phyloP scores from a whole-genome alignment of 2,797 vertebrate genomes.

The Aplochiton taeniatus region DNA sequence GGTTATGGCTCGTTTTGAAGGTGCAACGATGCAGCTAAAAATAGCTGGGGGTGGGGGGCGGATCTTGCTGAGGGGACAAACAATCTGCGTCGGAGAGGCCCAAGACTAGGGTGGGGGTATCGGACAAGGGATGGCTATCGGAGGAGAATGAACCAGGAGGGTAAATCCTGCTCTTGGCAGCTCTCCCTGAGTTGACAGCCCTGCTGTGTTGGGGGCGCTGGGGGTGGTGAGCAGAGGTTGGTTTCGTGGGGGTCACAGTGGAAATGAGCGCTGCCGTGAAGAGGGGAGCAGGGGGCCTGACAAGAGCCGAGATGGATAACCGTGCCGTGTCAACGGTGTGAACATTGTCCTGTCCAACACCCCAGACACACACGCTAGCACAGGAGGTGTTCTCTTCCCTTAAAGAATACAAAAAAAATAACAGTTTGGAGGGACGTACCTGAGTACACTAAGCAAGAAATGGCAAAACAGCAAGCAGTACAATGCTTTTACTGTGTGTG shows the following conservation, averaged over 20 bases:
- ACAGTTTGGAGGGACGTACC: slow-evolving; percentile 21
- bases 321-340: slow-evolving; percentile 45
- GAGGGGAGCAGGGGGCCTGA: slow-evolving; percentile 16
- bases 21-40: slow-evolving; percentile 68
- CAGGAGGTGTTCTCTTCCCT: neutral
- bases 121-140: neutral
- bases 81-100: neutral
- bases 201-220: neutral
- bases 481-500: neutral
- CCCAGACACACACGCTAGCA: slow-evolving; percentile 15
- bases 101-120: slow-evolving; percentile 4
- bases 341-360: slow-evolving; percentile 32
- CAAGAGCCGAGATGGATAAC: slow-evolving; percentile 34
- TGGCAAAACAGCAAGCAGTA: neutral
- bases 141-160: slow-evolving; percentile 23
- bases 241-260: slow-evolving; percentile 9
- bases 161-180: slow-evolving; percentile 44
- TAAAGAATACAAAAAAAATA: neutral
- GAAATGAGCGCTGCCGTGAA: slow-evolving; percentile 12
- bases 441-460: neutral
- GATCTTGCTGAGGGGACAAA: slow-evolving; percentile 25
- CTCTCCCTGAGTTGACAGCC: slow-evolving; percentile 59
- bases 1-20: slow-evolving; percentile 61
- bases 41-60: slow-evolving; percentile 52
- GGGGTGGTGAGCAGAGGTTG: slow-evolving; percentile 7